Evolutionary conservation across 2,888 invertebrate species (phyloP), one percentile per base, ranked within the genome.

Genomic region (Cecidostiba fungosa): DNA sequence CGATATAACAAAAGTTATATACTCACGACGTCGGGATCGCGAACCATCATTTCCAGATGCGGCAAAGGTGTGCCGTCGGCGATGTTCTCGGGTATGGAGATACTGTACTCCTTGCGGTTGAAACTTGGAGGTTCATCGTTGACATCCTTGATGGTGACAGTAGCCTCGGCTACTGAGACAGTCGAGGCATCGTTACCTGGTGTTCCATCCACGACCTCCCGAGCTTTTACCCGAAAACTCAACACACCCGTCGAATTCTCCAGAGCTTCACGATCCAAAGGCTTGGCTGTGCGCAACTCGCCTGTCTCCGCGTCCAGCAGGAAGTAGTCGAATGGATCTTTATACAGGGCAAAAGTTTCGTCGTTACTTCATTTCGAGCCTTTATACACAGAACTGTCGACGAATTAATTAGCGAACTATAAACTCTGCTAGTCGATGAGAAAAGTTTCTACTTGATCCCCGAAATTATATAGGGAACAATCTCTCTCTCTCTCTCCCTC

Each of bases 251-350:
- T 96, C 0, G 97, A 96, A 91, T 97, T 97, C 62, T 96, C 95
- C 43, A 98, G 93, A 0, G 97, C 96, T 93, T 98, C 98, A 89
- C 97, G 96, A 92, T 98, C 98, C 85, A 98, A 92, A 0, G 97
- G 97, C 90, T 97, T 96, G 0, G 97, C 98, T 0, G 98, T 97
- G 89, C 96, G 95, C 74, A 99, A 92, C 91, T 97, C 97, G 0
- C 98, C 98, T 0, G 96, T 96, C 29, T 94, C 94, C 70, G 96
- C 95, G 93, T 98, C 97, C 90, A 98, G 92, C 23, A 96, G 94
- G 92, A 98, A 98, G 92, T 97, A 98, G 91, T 98, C 97, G 93
- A 97, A 95, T 0, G 98, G 98, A 95, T 98, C 98, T 98, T 92
- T 23, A 3, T 16, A 8, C 39, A 32, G 26, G 62, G 62, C 14